A percentile compares a stretch with the other conserved stretches of the same genome.
Conservation (phyloP, 2,888 invertebrate genomes). For the Allygus modestus region DNA sequence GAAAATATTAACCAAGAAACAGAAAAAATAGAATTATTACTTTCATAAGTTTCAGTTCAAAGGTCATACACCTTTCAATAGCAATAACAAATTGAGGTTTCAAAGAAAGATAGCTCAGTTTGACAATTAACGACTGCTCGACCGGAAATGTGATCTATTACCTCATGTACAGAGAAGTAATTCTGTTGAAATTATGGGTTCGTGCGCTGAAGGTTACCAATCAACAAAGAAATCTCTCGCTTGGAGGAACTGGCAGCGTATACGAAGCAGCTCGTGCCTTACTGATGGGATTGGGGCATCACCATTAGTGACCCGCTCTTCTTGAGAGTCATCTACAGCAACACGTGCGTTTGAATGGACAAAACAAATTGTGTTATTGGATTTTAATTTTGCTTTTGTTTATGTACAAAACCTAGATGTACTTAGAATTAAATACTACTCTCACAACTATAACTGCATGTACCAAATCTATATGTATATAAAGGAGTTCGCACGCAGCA, state of each 20-base stretch:
- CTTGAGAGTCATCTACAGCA: not conserved
- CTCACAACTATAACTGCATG: too few species aligned
- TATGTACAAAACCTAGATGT: too few species aligned
- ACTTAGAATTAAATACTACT: too few species aligned
- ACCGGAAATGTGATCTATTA: slow-evolving; percentile 37
- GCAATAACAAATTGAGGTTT: not conserved
- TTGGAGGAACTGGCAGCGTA: not conserved
- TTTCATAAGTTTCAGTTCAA: too few species aligned
- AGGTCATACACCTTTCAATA: too few species aligned
- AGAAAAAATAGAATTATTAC: too few species aligned
- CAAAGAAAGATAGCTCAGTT: not conserved
- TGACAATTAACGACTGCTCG: slow-evolving; percentile 10
- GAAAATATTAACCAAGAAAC: too few species aligned
- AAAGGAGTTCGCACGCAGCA: too few species aligned
- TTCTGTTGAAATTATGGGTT: slow-evolving; percentile 32
- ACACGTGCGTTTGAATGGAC: too few species aligned
- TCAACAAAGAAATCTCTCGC: slow-evolving; percentile 32
- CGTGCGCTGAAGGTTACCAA: slow-evolving; percentile 25
- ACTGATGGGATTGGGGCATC: slow-evolving; percentile 14
- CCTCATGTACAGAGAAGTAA: slow-evolving; percentile 22
- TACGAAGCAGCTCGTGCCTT: slow-evolving; percentile 6
- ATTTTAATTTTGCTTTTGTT: too few species aligned
- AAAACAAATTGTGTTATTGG: too few species aligned
- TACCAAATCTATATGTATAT: too few species aligned
- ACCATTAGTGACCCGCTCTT: not conserved